Base-by-base conservation (phyloP, 2,888 invertebrate genomes). In the Orgyia antiqua region DNA sequence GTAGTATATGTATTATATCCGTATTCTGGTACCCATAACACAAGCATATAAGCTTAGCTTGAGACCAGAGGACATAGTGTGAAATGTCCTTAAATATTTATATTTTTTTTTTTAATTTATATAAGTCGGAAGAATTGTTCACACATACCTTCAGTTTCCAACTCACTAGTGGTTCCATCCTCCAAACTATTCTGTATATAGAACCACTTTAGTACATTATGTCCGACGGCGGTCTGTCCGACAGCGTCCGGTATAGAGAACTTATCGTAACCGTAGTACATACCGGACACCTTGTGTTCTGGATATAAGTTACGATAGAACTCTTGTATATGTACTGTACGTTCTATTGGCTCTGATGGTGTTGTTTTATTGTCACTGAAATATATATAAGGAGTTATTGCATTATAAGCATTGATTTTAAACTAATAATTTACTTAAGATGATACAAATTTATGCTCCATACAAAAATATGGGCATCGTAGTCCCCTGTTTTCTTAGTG, bases 221-320 rank as follows among this genome's bases (percentile, higher is more conserved):
- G 58, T 0, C 56, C 56, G 27, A 54, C 44, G 3, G 57, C 57
- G 32, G 51, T 21, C 9, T 41, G 52, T 2, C 48, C 61, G n/a
- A 45, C 26, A 12, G 44, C 37, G 39, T 61, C 57, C 1, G 68
- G 66, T 2, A 56, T 42, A 3, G 74, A 56, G 68, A 82, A 82
- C 17, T 71, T 54, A 27, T 71, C 72, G 65, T 83, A 82, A 27
- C 53, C 40, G 59, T 73, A 76, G 53, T 65, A 45, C 13, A 32
- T 25, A 25, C 19, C 24, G 15, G 66, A 58, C 17, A 54, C 48
- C 11, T 10, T 31, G 44, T 63, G 63, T 27, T 58, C 56, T 5
- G 66, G 61, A 60, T 83, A 77, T 28, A 84, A 48, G 0, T 63
- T 53, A 17, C 55, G 67, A 62, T 84, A 84, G 68, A 79, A 83